These are phyloP conservation scores for Eurois occulta DNA, from an alignment of 2,888 invertebrate species.

Conservation along the genomic window DNA sequence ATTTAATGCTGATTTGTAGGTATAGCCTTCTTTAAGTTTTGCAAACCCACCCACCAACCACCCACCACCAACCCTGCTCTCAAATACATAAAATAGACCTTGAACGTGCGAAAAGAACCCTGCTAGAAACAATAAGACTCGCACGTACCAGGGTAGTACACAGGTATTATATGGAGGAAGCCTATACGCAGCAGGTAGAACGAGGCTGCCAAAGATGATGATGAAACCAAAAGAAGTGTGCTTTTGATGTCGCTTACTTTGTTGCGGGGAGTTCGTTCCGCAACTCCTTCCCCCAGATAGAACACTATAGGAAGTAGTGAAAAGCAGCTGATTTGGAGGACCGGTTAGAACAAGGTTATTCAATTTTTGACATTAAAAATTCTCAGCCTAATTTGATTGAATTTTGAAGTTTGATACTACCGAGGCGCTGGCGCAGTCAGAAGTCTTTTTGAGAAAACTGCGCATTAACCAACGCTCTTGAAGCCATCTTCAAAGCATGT, in stretches of 20 bases:
- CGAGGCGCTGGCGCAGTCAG: too few relatives aligned
- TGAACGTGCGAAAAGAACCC: neutral
- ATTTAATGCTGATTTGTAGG: neutral
- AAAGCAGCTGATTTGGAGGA: neutral
- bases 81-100: neutral
- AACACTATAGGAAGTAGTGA: neutral
- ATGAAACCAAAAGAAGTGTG: neutral
- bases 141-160: neutral
- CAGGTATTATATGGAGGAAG: neutral
- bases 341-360: neutral
- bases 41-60: too few relatives aligned
- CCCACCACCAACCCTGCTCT: neutral
- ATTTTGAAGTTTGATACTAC: neutral
- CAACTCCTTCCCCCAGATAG: neutral
- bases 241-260: neutral
- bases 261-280: neutral
- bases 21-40: neutral
- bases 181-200: neutral
- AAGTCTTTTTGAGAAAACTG: neutral
- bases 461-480: conserved; percentile 2
- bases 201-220: neutral
- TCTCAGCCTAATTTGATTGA: neutral
- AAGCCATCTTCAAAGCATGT: conserved; percentile 16
- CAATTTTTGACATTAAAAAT: neutral
- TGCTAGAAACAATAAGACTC: neutral